A percentile compares a stretch with the other conserved stretches of the same genome.
phyloP scores from a whole-genome alignment of 2,888 invertebrate genomes.

The Saturnia japonica region DNA sequence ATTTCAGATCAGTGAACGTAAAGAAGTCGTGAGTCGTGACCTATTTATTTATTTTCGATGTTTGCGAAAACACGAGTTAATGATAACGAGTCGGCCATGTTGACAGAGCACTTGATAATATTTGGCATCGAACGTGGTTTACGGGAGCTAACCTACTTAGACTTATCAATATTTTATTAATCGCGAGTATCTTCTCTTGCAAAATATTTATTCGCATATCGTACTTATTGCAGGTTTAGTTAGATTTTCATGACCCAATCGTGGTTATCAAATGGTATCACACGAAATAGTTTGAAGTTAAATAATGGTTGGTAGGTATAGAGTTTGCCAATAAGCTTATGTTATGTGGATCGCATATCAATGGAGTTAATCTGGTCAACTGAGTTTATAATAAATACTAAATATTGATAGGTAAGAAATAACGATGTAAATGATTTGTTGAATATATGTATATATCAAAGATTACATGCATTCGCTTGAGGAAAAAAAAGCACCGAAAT shows the following conservation, averaged over 20 bases:
- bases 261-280: not conserved
- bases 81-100: constrained; percentile 74
- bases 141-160: constrained; percentile 74
- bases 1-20: constrained; percentile 48
- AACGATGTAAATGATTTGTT: too few species aligned
- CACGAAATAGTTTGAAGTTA: not conserved
- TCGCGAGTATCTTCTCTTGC: constrained; percentile 50
- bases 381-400: too few species aligned
- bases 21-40: constrained; percentile 69
- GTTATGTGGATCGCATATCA: too few species aligned
- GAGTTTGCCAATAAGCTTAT: too few species aligned
- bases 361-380: too few species aligned
- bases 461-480: too few species aligned
- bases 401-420: too few species aligned
- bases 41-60: constrained; percentile 60
- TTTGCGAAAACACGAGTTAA: constrained; percentile 63
- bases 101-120: constrained; percentile 74
- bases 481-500: too few species aligned
- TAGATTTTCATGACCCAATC: constrained; percentile 8
- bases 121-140: constrained; percentile 68
- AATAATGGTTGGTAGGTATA: not conserved
- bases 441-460: too few species aligned
- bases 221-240: constrained; percentile 23
- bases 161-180: constrained; percentile 75
- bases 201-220: constrained; percentile 51